Evolutionary conservation across 2,797 vertebrate genomes (phyloP).

Genomic region (Crenuchus spilurus): DNA sequence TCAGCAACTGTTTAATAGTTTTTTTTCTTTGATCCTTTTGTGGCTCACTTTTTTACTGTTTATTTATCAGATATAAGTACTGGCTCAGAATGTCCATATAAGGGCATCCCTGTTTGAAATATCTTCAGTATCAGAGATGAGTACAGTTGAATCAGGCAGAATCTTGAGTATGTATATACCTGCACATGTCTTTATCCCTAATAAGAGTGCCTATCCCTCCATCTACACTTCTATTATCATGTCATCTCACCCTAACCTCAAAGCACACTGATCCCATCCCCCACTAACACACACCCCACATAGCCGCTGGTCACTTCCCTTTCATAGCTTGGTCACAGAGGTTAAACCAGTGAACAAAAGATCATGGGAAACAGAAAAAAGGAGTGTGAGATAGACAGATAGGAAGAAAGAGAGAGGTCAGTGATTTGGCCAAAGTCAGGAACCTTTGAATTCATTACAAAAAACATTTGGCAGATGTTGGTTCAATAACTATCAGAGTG

Average conservation of each 20-base stretch:
- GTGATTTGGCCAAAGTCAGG: slow-evolving; percentile 5
- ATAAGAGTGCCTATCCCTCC: slow-evolving; percentile 22
- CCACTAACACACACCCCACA: slow-evolving; percentile 54
- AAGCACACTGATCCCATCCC: not conserved
- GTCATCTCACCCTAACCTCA: not conserved
- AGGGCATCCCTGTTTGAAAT: too few relatives aligned
- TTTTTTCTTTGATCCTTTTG: too few relatives aligned
- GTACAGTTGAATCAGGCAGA: too few relatives aligned
- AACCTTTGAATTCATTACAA: slow-evolving; percentile 8
- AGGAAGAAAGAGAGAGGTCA: slow-evolving; percentile 24
- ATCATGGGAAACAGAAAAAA: slow-evolving; percentile 50
- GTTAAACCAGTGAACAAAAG: slow-evolving; percentile 61
- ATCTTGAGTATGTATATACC: too few relatives aligned
- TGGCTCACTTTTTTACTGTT: too few relatives aligned
- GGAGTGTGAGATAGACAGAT: not conserved
- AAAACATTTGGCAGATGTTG: not conserved
- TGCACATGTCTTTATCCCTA: not conserved
- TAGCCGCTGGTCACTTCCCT: slow-evolving; percentile 59
- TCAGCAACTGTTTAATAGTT: too few relatives aligned
- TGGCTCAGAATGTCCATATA: too few relatives aligned
- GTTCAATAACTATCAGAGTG: not conserved
- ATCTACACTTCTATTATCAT: not conserved
- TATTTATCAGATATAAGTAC: too few relatives aligned
- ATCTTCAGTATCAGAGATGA: too few relatives aligned
- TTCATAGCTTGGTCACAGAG: slow-evolving; percentile 44